phyloP scores from a whole-genome alignment of 2,888 invertebrate genomes.

The Cylindroiulus punctatus region DNA sequence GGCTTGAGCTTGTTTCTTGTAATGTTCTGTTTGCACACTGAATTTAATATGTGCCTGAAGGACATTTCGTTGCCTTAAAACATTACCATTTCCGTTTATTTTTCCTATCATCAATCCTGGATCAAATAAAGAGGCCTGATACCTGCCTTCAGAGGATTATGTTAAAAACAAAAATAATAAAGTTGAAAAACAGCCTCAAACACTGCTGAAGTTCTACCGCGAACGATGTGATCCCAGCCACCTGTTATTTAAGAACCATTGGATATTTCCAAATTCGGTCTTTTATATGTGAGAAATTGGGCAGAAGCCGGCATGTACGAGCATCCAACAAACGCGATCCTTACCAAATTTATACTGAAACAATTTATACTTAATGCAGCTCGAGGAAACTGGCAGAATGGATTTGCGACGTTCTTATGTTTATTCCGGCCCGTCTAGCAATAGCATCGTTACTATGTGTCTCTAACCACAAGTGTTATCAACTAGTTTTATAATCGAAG shows the following conservation, averaged over 20 bases:
- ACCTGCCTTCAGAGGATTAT: background rate
- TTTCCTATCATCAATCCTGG: background rate
- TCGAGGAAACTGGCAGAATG: background rate
- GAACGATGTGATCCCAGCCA: slow-evolving; percentile 13
- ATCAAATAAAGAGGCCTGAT: background rate
- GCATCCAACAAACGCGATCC: background rate
- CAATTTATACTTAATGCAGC: background rate
- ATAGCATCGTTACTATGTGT: no score
- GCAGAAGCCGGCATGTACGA: background rate
- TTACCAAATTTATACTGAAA: background rate
- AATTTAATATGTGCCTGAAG: background rate
- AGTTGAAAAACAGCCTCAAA: slow-evolving; percentile 1
- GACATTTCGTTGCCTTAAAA: background rate
- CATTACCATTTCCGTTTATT: background rate
- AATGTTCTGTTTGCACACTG: background rate
- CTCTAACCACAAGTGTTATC: no score
- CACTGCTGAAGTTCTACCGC: background rate
- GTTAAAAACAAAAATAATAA: background rate
- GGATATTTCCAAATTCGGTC: background rate
- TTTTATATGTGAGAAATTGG: slow-evolving; percentile 2
- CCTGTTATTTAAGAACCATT: background rate
- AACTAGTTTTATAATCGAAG: no score
- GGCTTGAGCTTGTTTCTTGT: no score
- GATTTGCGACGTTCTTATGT: background rate
- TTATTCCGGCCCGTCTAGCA: background rate